A percentile compares a stretch with the other conserved stretches of the same genome.
These are phyloP conservation scores for Chelonia mydas DNA, from an alignment of 2,797 vertebrate species.

Conservation along the genomic window DNA sequence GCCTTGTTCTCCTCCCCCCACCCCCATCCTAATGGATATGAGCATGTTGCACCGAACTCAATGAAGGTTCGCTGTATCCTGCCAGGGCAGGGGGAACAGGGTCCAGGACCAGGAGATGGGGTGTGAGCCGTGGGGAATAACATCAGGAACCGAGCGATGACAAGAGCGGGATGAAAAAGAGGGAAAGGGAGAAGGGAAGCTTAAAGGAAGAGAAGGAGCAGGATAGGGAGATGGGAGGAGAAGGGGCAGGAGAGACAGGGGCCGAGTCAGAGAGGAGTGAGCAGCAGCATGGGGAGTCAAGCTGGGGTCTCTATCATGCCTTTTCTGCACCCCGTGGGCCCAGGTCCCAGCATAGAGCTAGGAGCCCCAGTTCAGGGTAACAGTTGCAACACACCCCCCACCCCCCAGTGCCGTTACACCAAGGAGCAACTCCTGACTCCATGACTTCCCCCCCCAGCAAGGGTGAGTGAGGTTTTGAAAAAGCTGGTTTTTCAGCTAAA, in stretches of 20 bases:
- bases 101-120: too few relatives aligned
- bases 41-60: neutral
- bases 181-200: too few relatives aligned
- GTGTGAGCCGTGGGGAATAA: neutral
- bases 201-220: neutral
- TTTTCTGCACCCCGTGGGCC: neutral
- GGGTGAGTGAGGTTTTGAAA: too few relatives aligned
- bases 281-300: neutral
- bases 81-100: neutral
- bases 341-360: neutral
- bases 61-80: neutral
- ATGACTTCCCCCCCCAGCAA: too few relatives aligned
- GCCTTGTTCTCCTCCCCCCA: neutral
- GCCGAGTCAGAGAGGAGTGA: too few relatives aligned
- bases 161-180: neutral
- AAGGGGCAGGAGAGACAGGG: too few relatives aligned
- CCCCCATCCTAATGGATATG: neutral
- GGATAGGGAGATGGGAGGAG: neutral
- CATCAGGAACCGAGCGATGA: neutral
- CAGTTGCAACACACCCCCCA: rapidly evolving
- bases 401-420: neutral
- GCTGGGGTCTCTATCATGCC: neutral
- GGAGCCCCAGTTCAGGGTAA: too few relatives aligned
- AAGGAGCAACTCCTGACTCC: neutral
- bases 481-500: neutral